These are phyloP conservation scores for Patiria pectinifera DNA, from an alignment of 53 echinoderm and acorn worm genomes.

Conservation along the genomic window DNA sequence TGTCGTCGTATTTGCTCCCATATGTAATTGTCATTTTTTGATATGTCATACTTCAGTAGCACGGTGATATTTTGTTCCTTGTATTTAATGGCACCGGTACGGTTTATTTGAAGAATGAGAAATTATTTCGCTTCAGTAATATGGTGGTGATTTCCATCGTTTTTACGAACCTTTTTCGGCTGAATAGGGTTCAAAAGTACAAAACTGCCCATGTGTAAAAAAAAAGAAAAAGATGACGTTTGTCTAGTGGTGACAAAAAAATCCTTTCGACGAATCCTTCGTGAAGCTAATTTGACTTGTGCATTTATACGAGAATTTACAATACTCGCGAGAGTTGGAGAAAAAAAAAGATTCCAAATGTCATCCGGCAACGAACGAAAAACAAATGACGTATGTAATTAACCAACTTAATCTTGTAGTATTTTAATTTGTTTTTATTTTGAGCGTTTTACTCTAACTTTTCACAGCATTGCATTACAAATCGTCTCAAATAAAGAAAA, in stretches of 20 bases:
- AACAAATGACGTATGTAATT: not conserved
- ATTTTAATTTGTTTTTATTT: not conserved
- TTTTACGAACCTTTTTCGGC: too few relatives aligned
- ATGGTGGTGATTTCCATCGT: too few relatives aligned
- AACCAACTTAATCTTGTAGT: not conserved
- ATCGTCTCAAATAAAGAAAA: not conserved
- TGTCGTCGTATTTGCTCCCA: too few relatives aligned
- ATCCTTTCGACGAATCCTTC: not conserved
- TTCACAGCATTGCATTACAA: not conserved
- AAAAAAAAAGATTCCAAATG: not conserved
- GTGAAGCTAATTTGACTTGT: slow-evolving; percentile 4
- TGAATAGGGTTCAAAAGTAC: not conserved
- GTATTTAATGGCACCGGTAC: too few relatives aligned
- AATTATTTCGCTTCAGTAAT: too few relatives aligned
- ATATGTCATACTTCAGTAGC: too few relatives aligned
- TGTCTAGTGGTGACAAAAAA: not conserved
- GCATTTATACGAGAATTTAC: slow-evolving; percentile 37
- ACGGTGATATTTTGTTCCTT: too few relatives aligned
- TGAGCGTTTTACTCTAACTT: not conserved
- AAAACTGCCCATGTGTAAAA: not conserved
- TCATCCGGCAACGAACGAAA: not conserved
- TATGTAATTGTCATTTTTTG: too few relatives aligned
- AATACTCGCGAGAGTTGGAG: slow-evolving; percentile 23
- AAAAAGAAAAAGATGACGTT: not conserved
- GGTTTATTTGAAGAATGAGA: too few relatives aligned